phyloP scores from a whole-genome alignment of 1,140 invertebrate genomes.

The Drosophila prosaltans region DNA sequence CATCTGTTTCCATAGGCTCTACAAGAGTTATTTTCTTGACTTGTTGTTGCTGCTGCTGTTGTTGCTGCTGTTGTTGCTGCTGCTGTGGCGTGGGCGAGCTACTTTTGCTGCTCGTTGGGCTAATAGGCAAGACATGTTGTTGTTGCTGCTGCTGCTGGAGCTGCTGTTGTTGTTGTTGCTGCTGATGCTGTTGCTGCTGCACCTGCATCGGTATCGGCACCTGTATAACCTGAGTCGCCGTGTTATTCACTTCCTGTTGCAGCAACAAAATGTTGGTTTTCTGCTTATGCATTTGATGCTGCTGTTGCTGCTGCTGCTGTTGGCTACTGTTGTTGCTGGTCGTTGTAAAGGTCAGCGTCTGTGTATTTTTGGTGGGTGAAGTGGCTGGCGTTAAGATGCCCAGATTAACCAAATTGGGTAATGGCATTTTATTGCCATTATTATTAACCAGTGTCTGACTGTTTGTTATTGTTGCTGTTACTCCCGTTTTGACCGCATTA shows the following conservation, averaged over 20 bases:
- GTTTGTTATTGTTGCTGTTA: constrained; percentile 39
- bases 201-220: constrained; percentile 32
- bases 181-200: constrained; percentile 48
- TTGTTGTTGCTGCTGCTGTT: constrained; percentile 31
- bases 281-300: constrained; percentile 50
- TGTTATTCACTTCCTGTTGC: constrained; percentile 46
- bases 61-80: constrained; percentile 25
- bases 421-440: constrained; percentile 58
- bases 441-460: constrained; percentile 47
- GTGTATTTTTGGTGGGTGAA: constrained; percentile 83
- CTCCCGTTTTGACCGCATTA: constrained; percentile 26
- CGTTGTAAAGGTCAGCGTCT: constrained; percentile 74
- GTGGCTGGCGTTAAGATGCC: constrained; percentile 85
- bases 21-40: constrained; percentile 51
- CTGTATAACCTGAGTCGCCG: background rate
- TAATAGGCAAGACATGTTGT: constrained; percentile 74
- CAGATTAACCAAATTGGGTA: constrained; percentile 82
- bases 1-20: constrained; percentile 72
- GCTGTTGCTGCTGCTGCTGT: constrained; percentile 37
- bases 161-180: constrained; percentile 38
- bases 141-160: constrained; percentile 49
- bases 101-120: constrained; percentile 77
- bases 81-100: constrained; percentile 69
- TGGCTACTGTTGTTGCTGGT: constrained; percentile 47
- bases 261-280: constrained; percentile 64